A percentile compares a stretch with the other conserved stretches of the same genome.
Conservation (phyloP, 2,888 invertebrate genomes). For the Troglohyphantes excavatus region DNA sequence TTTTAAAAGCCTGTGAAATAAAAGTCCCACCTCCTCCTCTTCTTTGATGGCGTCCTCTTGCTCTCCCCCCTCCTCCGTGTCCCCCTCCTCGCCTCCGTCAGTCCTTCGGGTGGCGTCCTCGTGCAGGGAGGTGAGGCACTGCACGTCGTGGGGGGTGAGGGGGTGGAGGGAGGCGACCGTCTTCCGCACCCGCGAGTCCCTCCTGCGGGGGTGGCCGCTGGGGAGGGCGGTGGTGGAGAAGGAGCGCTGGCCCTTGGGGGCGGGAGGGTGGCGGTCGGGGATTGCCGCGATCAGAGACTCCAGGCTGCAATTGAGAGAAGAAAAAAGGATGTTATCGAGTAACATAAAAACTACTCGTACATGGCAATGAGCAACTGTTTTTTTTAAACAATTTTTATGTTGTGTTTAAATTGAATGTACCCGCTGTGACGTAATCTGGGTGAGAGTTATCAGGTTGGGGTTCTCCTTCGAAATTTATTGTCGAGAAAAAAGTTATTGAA, state of each 20-base stretch:
- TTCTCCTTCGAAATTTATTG: too few species aligned
- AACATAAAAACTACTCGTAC: too few species aligned
- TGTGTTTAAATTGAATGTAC: too few species aligned
- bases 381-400: too few species aligned
- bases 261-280: constrained; percentile 27
- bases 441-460: too few species aligned
- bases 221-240: constrained; percentile 82
- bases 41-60: constrained; percentile 52
- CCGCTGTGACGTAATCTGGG: too few species aligned
- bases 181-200: constrained; percentile 81
- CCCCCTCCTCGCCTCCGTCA: constrained; percentile 62
- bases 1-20: neutral
- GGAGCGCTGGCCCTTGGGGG: constrained; percentile 80
- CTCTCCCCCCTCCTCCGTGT: constrained; percentile 47
- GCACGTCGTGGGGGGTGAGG: constrained; percentile 81
- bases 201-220: constrained; percentile 78
- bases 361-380: too few species aligned
- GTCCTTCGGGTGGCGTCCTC: constrained; percentile 59
- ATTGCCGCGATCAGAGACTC: constrained; percentile 59
- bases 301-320: constrained; percentile 15
- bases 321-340: too few species aligned
- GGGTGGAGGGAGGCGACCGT: constrained; percentile 82
- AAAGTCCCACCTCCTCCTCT: constrained; percentile 66
- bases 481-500: too few species aligned
- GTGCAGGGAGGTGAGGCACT: constrained; percentile 67